Percentiles rank a stretch among this genome's conserved stretches.
These are phyloP conservation scores for Brachymystax lenok DNA, from an alignment of 2,797 vertebrate species.

Conservation along the genomic window DNA sequence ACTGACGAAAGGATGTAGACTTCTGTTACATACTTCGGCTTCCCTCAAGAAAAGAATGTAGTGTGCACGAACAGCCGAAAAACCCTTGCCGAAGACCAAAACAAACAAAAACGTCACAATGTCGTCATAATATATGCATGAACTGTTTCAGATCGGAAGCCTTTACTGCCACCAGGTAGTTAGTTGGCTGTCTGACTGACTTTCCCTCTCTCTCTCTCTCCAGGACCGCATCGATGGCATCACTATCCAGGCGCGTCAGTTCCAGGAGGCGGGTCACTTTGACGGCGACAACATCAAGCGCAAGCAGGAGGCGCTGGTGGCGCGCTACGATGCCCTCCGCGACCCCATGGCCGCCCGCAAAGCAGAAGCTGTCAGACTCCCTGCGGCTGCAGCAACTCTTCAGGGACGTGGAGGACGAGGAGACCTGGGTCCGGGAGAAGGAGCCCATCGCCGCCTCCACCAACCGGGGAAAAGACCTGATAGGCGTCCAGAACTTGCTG, in stretches of 20 bases:
- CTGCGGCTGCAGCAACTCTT: slow-evolving; percentile 97
- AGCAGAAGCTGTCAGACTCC: slow-evolving; percentile 96
- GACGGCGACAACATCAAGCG: slow-evolving; percentile 96
- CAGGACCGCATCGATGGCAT: slow-evolving; percentile 99
- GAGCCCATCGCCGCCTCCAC: slow-evolving; percentile 97
- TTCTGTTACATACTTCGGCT: too few species aligned
- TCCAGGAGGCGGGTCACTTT: slow-evolving; percentile 97
- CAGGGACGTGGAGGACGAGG: slow-evolving; percentile 96
- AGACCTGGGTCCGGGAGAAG: slow-evolving; percentile 98
- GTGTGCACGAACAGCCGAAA: too few species aligned
- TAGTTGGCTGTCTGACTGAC: too few species aligned
- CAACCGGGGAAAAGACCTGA: slow-evolving; percentile 97
- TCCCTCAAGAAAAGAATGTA: too few species aligned
- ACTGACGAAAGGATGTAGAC: too few species aligned
- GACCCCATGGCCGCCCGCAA: slow-evolving; percentile 97
- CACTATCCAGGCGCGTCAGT: slow-evolving; percentile 96
- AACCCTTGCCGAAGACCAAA: too few species aligned
- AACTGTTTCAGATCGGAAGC: too few species aligned
- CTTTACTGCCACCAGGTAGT: too few species aligned
- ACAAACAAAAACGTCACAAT: too few species aligned
- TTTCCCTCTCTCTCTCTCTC: background rate
- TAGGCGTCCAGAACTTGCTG: slow-evolving; percentile 96
- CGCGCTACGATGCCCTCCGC: slow-evolving; percentile 90
- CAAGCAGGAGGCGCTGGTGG: slow-evolving; percentile 93
- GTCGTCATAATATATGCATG: too few species aligned